These are phyloP conservation scores for Pogonocichla stellata DNA, from an alignment of 2,113 vertebrate genomes.

Conservation along the genomic window DNA sequence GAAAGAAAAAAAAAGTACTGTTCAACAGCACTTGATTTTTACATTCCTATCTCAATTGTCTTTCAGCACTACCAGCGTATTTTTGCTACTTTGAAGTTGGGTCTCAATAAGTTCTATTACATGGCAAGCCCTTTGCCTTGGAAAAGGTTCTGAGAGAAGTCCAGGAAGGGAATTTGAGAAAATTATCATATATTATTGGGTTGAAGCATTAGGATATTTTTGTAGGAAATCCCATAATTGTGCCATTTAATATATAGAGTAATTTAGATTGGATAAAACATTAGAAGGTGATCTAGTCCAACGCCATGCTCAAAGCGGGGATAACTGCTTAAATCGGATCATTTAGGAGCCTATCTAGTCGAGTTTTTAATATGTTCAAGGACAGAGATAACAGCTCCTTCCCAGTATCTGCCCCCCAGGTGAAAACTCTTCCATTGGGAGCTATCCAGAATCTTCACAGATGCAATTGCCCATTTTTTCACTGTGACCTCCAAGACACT, in stretches of 20 bases:
- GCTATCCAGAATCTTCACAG: neutral
- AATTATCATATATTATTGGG: neutral
- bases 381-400: neutral
- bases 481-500: neutral
- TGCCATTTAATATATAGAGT: neutral
- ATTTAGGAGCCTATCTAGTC: neutral
- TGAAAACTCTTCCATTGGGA: neutral
- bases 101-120: neutral
- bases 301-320: neutral
- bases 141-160: neutral
- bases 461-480: neutral
- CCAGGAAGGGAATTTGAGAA: neutral
- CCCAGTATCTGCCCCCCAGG: neutral
- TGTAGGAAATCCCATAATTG: neutral
- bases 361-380: neutral
- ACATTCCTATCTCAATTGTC: neutral
- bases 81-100: neutral
- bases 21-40: neutral
- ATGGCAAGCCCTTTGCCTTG: neutral
- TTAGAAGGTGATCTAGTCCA: neutral
- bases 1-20: neutral
- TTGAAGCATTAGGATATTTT: neutral
- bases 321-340: neutral
- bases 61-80: neutral
- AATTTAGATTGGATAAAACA: neutral